phyloP scores from a whole-genome alignment of 2,888 invertebrate genomes.

The Nymphalis polychloros region DNA sequence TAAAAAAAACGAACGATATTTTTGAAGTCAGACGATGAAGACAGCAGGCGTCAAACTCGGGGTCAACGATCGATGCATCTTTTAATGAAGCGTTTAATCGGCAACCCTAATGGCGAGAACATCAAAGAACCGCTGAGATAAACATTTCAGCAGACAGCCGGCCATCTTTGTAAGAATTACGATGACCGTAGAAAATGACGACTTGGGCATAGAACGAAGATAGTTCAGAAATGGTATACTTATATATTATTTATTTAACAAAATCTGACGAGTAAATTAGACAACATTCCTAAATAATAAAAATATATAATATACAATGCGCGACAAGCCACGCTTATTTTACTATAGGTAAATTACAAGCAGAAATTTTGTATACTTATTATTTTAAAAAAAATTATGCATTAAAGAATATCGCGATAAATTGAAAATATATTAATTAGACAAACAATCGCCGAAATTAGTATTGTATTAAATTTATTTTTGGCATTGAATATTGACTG shows the following conservation, averaged over 20 bases:
- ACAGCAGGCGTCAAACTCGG: background rate
- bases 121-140: conserved; percentile 51
- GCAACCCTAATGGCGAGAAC: conserved; percentile 41
- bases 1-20: background rate
- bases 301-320: no score
- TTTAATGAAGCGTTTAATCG: conserved; percentile 14
- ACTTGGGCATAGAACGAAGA: background rate
- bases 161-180: conserved; percentile 5
- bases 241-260: no score
- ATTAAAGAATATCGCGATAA: no score
- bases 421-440: no score
- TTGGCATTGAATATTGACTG: no score
- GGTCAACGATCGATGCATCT: conserved; percentile 6
- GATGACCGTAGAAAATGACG: background rate
- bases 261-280: no score
- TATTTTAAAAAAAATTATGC: no score
- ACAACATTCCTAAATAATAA: no score
- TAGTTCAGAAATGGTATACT: background rate
- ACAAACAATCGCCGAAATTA: background rate
- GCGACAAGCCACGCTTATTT: no score
- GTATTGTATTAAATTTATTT: no score
- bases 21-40: background rate
- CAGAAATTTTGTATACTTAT: no score
- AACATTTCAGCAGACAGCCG: conserved; percentile 23
- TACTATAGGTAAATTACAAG: no score